phyloP scores from a whole-genome alignment of 2,113 vertebrate species.

The Mionectes macconnelli region DNA sequence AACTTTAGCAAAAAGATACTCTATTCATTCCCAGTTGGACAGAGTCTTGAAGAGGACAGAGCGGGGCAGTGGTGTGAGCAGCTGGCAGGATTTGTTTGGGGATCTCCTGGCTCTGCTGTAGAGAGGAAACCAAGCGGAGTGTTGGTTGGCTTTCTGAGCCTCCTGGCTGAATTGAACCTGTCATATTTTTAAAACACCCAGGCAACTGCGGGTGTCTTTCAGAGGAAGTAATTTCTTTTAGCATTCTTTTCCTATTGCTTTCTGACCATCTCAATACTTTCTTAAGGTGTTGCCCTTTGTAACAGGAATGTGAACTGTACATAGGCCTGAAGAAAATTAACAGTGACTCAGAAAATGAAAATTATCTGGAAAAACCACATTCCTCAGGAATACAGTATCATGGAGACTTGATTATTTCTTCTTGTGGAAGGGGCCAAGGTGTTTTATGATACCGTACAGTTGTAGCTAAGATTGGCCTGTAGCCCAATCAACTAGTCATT shows the following conservation, averaged over 20 bases:
- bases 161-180: neutral
- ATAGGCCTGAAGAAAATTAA: slow-evolving; percentile 33
- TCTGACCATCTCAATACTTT: slow-evolving; percentile 27
- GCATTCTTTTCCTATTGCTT: slow-evolving; percentile 31
- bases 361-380: slow-evolving; percentile 61
- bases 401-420: slow-evolving; percentile 58
- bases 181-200: slow-evolving; percentile 1
- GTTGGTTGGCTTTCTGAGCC: neutral
- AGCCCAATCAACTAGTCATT: slow-evolving; percentile 58
- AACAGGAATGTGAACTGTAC: slow-evolving; percentile 16
- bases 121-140: neutral
- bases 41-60: neutral
- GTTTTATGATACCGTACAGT: slow-evolving; percentile 69
- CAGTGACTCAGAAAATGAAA: slow-evolving; percentile 56
- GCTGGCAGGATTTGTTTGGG: neutral
- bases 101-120: neutral
- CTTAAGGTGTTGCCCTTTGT: neutral
- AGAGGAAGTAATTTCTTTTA: slow-evolving; percentile 34
- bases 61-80: neutral
- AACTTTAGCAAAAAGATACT: slow-evolving; percentile 7
- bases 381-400: slow-evolving; percentile 54
- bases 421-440: slow-evolving; percentile 59
- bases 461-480: slow-evolving; percentile 46
- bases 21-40: slow-evolving; percentile 25
- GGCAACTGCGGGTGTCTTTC: neutral